Base-by-base conservation (phyloP, 2,888 invertebrate genomes). In the Cordilura impudica region DNA sequence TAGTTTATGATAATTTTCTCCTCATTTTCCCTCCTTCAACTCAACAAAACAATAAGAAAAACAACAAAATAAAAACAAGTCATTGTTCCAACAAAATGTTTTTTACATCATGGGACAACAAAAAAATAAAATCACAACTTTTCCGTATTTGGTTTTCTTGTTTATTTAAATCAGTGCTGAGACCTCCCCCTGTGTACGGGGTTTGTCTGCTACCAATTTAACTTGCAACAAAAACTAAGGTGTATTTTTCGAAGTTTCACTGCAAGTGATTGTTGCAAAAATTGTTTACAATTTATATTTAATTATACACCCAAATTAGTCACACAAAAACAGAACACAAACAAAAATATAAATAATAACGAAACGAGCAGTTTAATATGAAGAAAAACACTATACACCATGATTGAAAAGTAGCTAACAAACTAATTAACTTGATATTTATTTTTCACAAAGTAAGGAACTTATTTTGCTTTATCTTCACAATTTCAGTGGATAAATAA, bases 271-370 rank as follows among this genome's bases (percentile, higher is more conserved):
- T 66, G 78, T 71, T 74, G 65, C 61, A 75, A 67, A 66, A 82
- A 78, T 76, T 80, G 82, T 84, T 83, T 83, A 84, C 86, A 86
- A 85, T 86, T 86, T 87, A 83, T 86, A 87, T 87, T 86, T 86
- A 86, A 86, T 87, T 86, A 86, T 87, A 83, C 85, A 84, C 61
- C 70, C 63, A 86, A 86, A 87, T 86, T 86, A 86, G 86, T 86
- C 82, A 39, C 65, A 78, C 54, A 75, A 78, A 76, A 54, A 35
- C 49, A 35, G 26, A 79, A 74, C 21, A 23, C 8, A 39, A 19
- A 14, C 56, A 39, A 4, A 47, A 53, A 56, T 23, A 49, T 19
- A 49, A 69, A 26, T 26, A 18, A 2, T 2, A 7, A 12, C n/a
- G 39, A 53, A 65, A 47, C 35, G 7, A 45, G 1, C 19, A 49